Evolutionary conservation across 92 coral and sea anemone genomes (phyloP).

Genomic region (Phenganax marumi): DNA sequence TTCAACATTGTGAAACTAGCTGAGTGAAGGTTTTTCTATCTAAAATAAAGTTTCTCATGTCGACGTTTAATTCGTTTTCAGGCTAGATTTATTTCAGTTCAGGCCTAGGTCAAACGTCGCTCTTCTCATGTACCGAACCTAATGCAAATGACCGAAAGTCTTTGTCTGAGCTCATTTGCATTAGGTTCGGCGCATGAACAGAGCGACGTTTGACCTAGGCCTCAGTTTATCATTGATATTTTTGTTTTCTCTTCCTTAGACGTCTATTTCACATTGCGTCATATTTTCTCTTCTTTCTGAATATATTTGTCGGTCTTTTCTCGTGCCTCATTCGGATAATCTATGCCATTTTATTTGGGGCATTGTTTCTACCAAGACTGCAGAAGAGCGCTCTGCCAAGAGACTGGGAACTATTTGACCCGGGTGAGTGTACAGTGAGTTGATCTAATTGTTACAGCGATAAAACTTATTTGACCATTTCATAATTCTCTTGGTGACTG

Average conservation of each 20-base stretch:
- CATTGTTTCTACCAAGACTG: conserved; percentile 71
- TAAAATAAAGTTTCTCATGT: background rate
- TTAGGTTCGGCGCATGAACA: too few species aligned
- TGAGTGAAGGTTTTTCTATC: background rate
- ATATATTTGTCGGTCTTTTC: conserved; percentile 76
- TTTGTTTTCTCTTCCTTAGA: conserved; percentile 41
- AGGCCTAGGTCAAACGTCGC: too few species aligned
- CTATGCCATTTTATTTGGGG: conserved; percentile 64
- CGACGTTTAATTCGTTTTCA: background rate
- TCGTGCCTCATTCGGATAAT: conserved; percentile 72
- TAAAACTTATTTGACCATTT: too few species aligned
- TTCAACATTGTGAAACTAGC: background rate
- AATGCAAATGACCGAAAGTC: too few species aligned
- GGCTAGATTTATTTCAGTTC: too few species aligned
- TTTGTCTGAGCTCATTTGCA: too few species aligned
- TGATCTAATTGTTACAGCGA: too few species aligned
- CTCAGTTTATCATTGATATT: too few species aligned
- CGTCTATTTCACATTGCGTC: conserved; percentile 78
- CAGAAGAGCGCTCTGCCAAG: conserved; percentile 79
- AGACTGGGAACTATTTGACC: conserved; percentile 77
- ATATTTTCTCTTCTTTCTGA: conserved; percentile 77
- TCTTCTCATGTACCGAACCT: too few species aligned
- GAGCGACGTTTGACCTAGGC: too few species aligned
- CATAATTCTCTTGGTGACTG: too few species aligned
- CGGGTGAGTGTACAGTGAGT: conserved; percentile 53